These are phyloP conservation scores for Dynastes maya DNA, from an alignment of 2,888 invertebrate genomes.

Conservation along the genomic window DNA sequence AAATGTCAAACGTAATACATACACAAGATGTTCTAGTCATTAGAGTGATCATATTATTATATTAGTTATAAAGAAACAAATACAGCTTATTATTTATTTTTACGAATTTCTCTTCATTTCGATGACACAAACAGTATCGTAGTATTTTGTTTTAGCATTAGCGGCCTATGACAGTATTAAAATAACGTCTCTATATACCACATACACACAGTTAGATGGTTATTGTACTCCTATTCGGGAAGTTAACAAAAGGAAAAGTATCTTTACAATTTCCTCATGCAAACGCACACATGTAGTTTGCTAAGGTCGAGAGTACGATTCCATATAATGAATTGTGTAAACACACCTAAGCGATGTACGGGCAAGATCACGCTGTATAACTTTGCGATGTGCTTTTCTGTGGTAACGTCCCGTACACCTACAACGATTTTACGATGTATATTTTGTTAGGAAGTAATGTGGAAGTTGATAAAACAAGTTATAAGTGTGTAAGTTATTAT, in stretches of 20 bases:
- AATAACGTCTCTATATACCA: slow-evolving; percentile 35
- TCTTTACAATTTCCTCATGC: background rate
- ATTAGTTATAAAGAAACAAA: slow-evolving; percentile 8
- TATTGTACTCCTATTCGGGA: slow-evolving; percentile 24
- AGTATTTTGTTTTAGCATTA: slow-evolving; percentile 58
- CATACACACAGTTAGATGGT: slow-evolving; percentile 7
- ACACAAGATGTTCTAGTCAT: slow-evolving; percentile 51
- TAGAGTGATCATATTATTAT: slow-evolving; percentile 44
- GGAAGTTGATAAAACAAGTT: slow-evolving; percentile 23
- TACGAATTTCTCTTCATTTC: slow-evolving; percentile 42
- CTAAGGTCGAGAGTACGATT: slow-evolving; percentile 14
- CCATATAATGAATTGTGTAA: slow-evolving; percentile 14
- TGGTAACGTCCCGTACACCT: slow-evolving; percentile 34
- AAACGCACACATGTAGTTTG: background rate
- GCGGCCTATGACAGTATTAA: slow-evolving; percentile 62
- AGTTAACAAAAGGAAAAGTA: slow-evolving; percentile 6
- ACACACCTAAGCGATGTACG: slow-evolving; percentile 28
- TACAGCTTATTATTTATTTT: slow-evolving; percentile 55
- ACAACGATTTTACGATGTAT: slow-evolving; percentile 51
- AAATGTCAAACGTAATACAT: slow-evolving; percentile 7
- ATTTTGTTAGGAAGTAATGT: slow-evolving; percentile 40
- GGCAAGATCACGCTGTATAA: slow-evolving; percentile 11
- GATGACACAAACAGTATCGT: slow-evolving; percentile 20
- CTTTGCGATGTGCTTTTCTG: background rate
- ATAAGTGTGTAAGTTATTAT: slow-evolving; percentile 36